Conservation (phyloP, 2,797 vertebrate genomes). For the Artibeus lituratus region DNA sequence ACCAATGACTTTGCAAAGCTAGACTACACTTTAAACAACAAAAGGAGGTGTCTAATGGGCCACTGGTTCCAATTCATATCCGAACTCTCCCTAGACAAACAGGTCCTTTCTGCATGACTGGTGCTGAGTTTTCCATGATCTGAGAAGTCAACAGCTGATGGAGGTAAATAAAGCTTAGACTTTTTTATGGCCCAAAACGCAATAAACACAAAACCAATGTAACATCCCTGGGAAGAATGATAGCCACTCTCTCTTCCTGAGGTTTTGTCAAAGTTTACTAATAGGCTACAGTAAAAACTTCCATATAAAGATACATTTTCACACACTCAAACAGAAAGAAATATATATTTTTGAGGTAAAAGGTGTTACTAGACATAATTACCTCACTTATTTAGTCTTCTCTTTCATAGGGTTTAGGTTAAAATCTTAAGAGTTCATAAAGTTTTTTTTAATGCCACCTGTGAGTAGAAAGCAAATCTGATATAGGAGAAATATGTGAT, state of each 20-base stretch:
- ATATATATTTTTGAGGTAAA: neutral
- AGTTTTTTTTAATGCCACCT: neutral
- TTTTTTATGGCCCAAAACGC: neutral
- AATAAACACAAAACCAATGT: neutral
- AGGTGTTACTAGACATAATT: neutral
- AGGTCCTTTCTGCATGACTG: slow-evolving; percentile 28
- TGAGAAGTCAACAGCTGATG: slow-evolving; percentile 28
- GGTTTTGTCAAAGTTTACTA: neutral
- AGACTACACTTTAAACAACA: slow-evolving; percentile 31
- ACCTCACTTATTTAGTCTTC: neutral
- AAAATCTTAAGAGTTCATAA: neutral
- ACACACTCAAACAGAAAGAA: neutral
- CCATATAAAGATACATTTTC: neutral
- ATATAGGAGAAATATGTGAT: neutral
- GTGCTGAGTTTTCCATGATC: neutral
- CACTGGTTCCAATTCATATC: slow-evolving; percentile 9
- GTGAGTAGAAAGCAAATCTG: neutral
- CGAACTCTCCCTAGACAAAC: neutral
- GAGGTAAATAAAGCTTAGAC: neutral
- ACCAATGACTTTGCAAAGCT: slow-evolving; percentile 53
- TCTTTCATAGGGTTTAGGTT: neutral
- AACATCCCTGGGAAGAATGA: neutral
- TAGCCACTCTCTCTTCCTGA: neutral
- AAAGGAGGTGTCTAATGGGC: slow-evolving; percentile 39
- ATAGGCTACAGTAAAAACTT: neutral